These are phyloP conservation scores for Coryphaenoides rupestris DNA, from an alignment of 2,113 vertebrate genomes.

Conservation along the genomic window DNA sequence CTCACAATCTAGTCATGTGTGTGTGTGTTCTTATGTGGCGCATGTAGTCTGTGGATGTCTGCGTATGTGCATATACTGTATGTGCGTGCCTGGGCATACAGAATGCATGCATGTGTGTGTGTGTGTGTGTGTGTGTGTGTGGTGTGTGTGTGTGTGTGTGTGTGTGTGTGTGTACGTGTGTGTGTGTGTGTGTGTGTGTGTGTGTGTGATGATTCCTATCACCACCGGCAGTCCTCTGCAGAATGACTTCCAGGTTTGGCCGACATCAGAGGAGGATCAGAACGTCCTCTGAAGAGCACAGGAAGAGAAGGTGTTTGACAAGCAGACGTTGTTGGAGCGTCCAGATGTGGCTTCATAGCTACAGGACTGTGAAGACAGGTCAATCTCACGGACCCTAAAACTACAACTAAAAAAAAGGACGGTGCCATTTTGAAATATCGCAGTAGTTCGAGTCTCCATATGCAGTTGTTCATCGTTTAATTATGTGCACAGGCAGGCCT, in stretches of 20 bases:
- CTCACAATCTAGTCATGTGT: too few species aligned
- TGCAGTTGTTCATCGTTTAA: conserved; percentile 14
- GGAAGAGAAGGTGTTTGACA: conserved; percentile 30
- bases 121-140: conserved; percentile 2
- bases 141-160: background rate
- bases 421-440: conserved; percentile 19
- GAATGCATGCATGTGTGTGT: background rate
- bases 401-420: conserved; percentile 4
- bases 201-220: background rate
- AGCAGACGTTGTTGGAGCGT: conserved; percentile 32
- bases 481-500: conserved; percentile 16
- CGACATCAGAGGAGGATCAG: background rate
- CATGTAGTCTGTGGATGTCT: too few species aligned
- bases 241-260: conserved; percentile 25
- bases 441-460: conserved; percentile 18
- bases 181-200: conserved; percentile 10
- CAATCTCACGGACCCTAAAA: conserved; percentile 24
- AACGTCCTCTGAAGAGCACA: conserved; percentile 5
- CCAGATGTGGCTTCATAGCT: background rate
- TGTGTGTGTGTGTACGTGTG: background rate
- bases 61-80: too few species aligned
- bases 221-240: conserved; percentile 2
- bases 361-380: conserved; percentile 27
- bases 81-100: background rate
- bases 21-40: background rate